phyloP scores from a whole-genome alignment of 2,888 invertebrate genomes.

The Anaspis maculata region DNA sequence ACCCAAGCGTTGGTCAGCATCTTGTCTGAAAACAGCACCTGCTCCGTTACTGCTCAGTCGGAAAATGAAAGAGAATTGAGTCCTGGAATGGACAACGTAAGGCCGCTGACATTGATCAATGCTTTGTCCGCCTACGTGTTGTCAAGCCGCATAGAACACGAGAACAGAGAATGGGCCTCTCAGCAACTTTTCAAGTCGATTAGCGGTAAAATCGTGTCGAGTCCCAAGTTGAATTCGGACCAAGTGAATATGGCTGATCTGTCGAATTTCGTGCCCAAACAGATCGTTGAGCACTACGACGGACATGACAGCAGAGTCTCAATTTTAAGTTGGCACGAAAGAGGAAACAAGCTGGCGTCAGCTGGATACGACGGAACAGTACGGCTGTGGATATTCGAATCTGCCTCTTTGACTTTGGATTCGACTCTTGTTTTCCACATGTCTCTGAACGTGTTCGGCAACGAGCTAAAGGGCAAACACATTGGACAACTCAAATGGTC shows the following conservation, averaged over 20 bases:
- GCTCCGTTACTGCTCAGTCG: conserved; percentile 5
- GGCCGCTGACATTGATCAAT: conserved; percentile 47
- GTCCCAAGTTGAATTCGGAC: conserved; percentile 33
- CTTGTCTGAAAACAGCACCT: conserved; percentile 44
- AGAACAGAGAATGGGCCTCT: conserved; percentile 52
- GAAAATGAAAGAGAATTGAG: conserved; percentile 30
- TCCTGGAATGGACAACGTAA: conserved; percentile 17
- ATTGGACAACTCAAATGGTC: conserved; percentile 48
- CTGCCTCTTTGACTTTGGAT: conserved; percentile 35
- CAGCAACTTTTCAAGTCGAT: conserved; percentile 50
- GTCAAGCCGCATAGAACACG: conserved; percentile 45
- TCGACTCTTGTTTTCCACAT: conserved; percentile 49
- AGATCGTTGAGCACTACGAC: conserved; percentile 38
- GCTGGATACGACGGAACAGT: conserved; percentile 56
- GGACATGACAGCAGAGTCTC: conserved; percentile 47
- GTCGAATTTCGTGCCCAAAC: conserved; percentile 39
- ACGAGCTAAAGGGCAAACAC: conserved; percentile 39
- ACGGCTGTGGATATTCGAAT: conserved; percentile 47
- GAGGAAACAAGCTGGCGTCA: conserved; percentile 45
- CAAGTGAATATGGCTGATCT: conserved; percentile 46
- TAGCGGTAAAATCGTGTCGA: conserved; percentile 38
- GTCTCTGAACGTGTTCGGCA: conserved; percentile 43
- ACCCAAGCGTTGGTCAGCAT: conserved; percentile 53
- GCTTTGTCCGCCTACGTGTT: conserved; percentile 52
- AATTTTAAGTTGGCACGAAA: conserved; percentile 42